Conservation (phyloP, 2,797 vertebrate species). For the Sphenodon punctatus region DNA sequence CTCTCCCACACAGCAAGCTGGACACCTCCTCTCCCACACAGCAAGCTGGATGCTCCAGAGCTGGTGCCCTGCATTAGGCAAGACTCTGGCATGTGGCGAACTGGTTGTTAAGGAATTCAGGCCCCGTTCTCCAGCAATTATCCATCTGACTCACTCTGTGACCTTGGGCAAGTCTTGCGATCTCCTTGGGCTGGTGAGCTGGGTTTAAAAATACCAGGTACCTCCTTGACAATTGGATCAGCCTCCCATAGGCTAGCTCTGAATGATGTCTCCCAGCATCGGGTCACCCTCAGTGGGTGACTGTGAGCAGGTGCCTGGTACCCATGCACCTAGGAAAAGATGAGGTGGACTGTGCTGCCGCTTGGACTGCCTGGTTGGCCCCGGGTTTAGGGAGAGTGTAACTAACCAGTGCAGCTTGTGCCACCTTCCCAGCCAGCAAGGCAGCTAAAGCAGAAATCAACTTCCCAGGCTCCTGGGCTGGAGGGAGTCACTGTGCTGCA, state of each 20-base stretch:
- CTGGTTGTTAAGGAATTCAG: neutral
- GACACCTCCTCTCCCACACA: neutral
- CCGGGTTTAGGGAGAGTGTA: accelerated
- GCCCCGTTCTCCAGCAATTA: accelerated
- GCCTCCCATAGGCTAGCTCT: neutral
- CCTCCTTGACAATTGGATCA: neutral
- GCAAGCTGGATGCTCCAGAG: accelerated
- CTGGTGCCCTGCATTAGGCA: neutral
- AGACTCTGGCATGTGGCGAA: accelerated
- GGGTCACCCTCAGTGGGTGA: neutral
- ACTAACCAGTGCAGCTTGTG: neutral
- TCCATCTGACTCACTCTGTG: neutral
- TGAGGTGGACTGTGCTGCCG: neutral
- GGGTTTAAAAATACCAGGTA: neutral
- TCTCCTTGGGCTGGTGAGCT: neutral
- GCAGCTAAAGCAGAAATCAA: neutral
- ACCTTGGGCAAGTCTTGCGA: constrained; percentile 12
- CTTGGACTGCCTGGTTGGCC: accelerated
- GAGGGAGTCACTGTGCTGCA: accelerated
- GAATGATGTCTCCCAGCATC: accelerated
- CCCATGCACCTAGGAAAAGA: neutral
- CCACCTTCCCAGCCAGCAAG: neutral
- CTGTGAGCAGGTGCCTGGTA: neutral
- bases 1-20: neutral
- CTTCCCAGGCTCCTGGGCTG: neutral